phyloP scores from a whole-genome alignment of 2,888 invertebrate genomes.

The Noctua janthe region DNA sequence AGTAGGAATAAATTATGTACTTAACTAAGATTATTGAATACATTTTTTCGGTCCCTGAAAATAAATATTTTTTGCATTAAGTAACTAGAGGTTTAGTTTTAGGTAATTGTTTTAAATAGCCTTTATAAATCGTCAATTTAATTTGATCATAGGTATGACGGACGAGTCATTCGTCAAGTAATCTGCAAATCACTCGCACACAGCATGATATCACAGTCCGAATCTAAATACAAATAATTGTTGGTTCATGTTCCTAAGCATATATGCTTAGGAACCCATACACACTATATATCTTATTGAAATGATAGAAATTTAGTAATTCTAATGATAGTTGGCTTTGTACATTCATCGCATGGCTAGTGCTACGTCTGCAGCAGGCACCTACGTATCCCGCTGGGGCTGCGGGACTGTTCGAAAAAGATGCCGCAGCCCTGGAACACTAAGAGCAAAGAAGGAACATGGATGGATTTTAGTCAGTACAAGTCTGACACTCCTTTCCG shows the following conservation, averaged over 20 bases:
- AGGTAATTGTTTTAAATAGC: neutral
- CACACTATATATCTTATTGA: too few relatives aligned
- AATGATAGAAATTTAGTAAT: neutral
- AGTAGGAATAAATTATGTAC: neutral
- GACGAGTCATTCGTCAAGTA: constrained; percentile 3
- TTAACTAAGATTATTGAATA: neutral
- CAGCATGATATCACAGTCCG: constrained; percentile 9
- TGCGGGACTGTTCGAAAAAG: too few relatives aligned
- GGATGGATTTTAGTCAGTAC: too few relatives aligned
- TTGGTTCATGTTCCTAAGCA: neutral
- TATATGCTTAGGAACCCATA: too few relatives aligned
- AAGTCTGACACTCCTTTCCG: too few relatives aligned
- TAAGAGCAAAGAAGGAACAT: too few relatives aligned
- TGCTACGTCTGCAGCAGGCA: too few relatives aligned
- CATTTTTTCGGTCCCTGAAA: neutral
- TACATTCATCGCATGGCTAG: neutral
- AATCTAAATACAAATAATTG: constrained; percentile 5
- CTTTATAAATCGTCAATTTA: neutral
- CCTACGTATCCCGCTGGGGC: too few relatives aligned
- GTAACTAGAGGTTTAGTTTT: neutral
- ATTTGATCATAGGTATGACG: constrained; percentile 24
- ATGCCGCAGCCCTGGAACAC: too few relatives aligned
- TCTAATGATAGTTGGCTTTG: neutral
- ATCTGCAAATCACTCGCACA: constrained; percentile 7
- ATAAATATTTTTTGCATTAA: neutral